phyloP scores from a whole-genome alignment of 2,113 vertebrate species.

The Bujurquina vittata region DNA sequence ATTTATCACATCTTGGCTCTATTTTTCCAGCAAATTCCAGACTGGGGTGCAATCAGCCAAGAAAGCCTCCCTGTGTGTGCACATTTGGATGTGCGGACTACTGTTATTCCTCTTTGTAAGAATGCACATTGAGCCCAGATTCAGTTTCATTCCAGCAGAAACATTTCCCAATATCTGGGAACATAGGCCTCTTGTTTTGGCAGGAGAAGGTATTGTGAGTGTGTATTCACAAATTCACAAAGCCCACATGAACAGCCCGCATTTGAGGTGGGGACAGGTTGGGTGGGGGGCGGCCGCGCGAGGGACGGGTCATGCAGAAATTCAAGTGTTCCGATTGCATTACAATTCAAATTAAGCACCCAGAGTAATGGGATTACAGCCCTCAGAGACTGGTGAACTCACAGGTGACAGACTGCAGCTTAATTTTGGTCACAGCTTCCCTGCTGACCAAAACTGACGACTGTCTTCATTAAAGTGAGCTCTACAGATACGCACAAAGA shows the following conservation, averaged over 20 bases:
- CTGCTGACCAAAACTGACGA: not conserved
- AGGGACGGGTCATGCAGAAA: conserved; percentile 70
- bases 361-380: conserved; percentile 78
- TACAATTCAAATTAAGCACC: conserved; percentile 81
- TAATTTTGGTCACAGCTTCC: conserved; percentile 8
- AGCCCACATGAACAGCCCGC: conserved; percentile 48
- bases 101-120: conserved; percentile 54
- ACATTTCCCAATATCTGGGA: conserved; percentile 48
- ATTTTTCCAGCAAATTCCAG: conserved; percentile 96
- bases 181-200: conserved; percentile 34
- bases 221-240: conserved; percentile 40
- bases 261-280: conserved; percentile 40
- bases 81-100: conserved; percentile 19
- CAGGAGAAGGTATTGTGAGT: conserved; percentile 18
- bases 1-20: conserved; percentile 94
- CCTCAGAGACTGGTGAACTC: conserved; percentile 52
- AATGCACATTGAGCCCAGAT: conserved; percentile 37
- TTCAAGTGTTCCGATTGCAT: conserved; percentile 79
- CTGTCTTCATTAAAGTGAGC: not conserved
- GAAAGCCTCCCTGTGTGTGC: conserved; percentile 56
- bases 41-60: conserved; percentile 92
- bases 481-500: not conserved
- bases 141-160: conserved; percentile 33
- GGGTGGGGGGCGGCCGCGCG: not conserved
- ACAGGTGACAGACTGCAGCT: conserved; percentile 54